Evolutionary conservation across 2,113 vertebrate genomes (phyloP), one percentile per base, ranked within the genome.

Genomic region (Lutjanus erythropterus): DNA sequence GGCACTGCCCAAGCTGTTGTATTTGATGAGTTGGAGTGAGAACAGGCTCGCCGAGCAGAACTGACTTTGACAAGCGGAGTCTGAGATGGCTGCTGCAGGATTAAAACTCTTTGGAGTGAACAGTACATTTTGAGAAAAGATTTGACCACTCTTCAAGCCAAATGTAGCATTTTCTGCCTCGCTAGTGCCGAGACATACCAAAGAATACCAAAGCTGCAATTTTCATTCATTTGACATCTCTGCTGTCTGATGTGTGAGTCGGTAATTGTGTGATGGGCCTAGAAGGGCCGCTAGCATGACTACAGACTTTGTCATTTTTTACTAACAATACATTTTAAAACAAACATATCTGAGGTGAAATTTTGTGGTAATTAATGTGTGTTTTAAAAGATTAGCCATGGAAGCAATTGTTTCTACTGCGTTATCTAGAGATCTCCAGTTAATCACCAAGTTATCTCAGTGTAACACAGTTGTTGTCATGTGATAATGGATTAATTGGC

Each of bases 401-500:
- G 59, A 7, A 25, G 9, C 18, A 65, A 3, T 19, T 29, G 9
- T 47, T 35, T 50, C 27, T 21, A 50, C 1, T 11, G 10, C 3
- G 11, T 50, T 50, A 11, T 23, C 21, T 16, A 0, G 49, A 50
- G n/a, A 52, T 52, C 23, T 25, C 49, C 23, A 6, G 49, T 52
- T 23, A 50, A 23, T 49, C 9, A 49, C 23, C 15, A 23, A 10
- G 44, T n/a, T 15, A 70, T 41, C 33, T 27, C 7, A 3, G 25
- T 47, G 37, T 53, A 21, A 49, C 21, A 67, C 27, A 68, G 1
- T 46, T 19, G 21, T 33, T 53, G 62, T 33, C 52, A 14, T 61
- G 25, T 56, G 41, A 58, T 58, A 66, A 41, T 49, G 19, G 42
- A 25, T 50, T 37, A 39, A 71, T 65, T 52, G 14, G 6, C 42